phyloP scores from a whole-genome alignment of 2,113 vertebrate species.

The Podarcis cretensis region DNA sequence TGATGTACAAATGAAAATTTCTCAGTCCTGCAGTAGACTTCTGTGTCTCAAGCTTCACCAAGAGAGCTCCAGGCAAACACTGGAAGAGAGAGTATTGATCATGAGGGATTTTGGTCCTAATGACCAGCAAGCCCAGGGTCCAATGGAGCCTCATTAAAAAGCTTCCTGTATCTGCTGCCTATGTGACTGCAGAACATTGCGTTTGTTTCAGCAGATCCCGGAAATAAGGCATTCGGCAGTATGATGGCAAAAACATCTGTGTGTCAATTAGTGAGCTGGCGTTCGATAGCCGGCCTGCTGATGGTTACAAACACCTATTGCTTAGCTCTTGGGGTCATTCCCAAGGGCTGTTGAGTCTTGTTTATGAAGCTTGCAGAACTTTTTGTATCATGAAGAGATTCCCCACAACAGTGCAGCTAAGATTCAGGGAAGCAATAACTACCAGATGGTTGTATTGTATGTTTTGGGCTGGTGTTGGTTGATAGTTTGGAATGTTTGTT shows the following conservation, averaged over 20 bases:
- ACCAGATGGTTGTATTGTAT: not conserved
- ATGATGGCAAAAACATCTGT: not conserved
- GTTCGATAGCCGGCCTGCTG: not conserved
- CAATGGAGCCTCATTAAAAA: not conserved
- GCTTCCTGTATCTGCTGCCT: not conserved
- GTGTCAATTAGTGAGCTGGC: not conserved
- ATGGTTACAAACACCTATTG: not conserved
- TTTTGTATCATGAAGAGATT: not conserved
- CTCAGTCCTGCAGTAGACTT: slow-evolving; percentile 21
- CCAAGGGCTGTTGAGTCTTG: not conserved
- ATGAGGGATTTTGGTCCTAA: slow-evolving; percentile 5
- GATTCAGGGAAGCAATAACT: not conserved
- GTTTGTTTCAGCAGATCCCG: not conserved
- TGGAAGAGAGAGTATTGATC: slow-evolving; percentile 18
- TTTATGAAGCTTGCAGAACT: not conserved
- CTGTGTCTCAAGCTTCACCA: slow-evolving; percentile 26
- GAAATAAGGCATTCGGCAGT: not conserved
- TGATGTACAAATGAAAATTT: slow-evolving; percentile 49
- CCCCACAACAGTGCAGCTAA: not conserved
- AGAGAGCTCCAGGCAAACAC: not conserved
- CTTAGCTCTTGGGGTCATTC: not conserved
- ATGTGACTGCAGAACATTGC: not conserved
- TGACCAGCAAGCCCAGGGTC: slow-evolving; percentile 15
- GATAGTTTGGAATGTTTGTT: not conserved
- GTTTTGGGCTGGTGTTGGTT: not conserved